Base-by-base conservation (phyloP, 2,113 vertebrate species). In the Xiphophorus maculatus region DNA sequence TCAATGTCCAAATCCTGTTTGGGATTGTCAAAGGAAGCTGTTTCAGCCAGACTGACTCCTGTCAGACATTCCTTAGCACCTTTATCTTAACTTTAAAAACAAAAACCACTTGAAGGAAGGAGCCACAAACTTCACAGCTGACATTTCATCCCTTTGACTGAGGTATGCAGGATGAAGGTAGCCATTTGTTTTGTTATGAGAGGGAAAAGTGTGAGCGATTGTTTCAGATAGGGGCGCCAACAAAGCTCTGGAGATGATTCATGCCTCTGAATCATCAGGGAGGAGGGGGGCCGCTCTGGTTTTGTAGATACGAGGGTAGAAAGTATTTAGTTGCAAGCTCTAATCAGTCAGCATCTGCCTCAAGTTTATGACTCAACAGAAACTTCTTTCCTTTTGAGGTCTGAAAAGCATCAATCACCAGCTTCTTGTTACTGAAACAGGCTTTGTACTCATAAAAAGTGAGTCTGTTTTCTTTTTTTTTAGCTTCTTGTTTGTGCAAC, bases 301-400 rank as follows among this genome's bases (percentile, higher is more conserved):
- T 40, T n/a, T 40, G 25, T 66, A 13, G 33, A 37, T 66, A 37
- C 25, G 37, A n/a, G 64, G 30, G 22, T 25, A 58, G 51, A 22
- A 58, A 58, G 51, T 69, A 75, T 69, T 65, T 74, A n/a, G 63
- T 71, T 73, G 60, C n/a, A 64, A 67, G 29, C 69, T n/a, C 32
- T 1, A 2, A 32, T 76, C 33, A 68, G 37, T 76, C 30, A 58
- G 75, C 60, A 69, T 69, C 58, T 71, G 64, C 37, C 67, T 74
- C 9, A 74, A 44, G 71, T 62, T 17, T 67, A 37, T 65, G 60
- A 65, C 51, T 80, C 77, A 63, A 37, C 72, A 81, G 76, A 67
- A 63, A 42, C 63, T 58, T 40, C 25, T 17, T 65, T 54, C 54
- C 51, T 63, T 69, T 42, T 37, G 63, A 73, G 73, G 30, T 11